phyloP scores from a whole-genome alignment of 2,113 vertebrate genomes.

The Anoura caudifer region DNA sequence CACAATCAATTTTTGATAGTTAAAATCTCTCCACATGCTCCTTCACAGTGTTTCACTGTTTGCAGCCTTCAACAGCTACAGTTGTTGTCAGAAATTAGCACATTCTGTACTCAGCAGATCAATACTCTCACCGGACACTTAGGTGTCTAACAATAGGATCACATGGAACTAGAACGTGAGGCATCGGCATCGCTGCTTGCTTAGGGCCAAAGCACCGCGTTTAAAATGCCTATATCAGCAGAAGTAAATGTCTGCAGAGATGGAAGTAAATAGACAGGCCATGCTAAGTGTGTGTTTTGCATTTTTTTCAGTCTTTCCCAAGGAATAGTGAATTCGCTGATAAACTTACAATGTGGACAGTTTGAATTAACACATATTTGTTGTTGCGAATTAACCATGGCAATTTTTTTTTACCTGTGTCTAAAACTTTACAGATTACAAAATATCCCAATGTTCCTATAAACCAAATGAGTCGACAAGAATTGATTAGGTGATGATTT shows the following conservation, averaged over 20 bases:
- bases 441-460: not conserved
- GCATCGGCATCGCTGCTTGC: rapidly evolving
- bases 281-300: not conserved
- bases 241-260: not conserved
- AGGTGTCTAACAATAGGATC: not conserved
- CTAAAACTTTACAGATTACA: not conserved
- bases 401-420: not conserved
- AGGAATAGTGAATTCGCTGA: not conserved
- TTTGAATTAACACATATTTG: not conserved
- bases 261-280: not conserved
- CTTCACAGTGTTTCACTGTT: not conserved
- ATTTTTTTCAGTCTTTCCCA: not conserved
- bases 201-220: not conserved
- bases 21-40: not conserved
- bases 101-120: no score
- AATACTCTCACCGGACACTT: not conserved
- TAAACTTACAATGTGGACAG: not conserved
- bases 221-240: not conserved
- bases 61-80: not conserved
- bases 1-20: not conserved
- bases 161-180: not conserved
- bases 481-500: not conserved
- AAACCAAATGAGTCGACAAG: not conserved
- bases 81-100: not conserved
- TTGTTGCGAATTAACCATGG: not conserved